phyloP scores from a whole-genome alignment of 1,140 invertebrate species.

The Brachionus manjavacas region DNA sequence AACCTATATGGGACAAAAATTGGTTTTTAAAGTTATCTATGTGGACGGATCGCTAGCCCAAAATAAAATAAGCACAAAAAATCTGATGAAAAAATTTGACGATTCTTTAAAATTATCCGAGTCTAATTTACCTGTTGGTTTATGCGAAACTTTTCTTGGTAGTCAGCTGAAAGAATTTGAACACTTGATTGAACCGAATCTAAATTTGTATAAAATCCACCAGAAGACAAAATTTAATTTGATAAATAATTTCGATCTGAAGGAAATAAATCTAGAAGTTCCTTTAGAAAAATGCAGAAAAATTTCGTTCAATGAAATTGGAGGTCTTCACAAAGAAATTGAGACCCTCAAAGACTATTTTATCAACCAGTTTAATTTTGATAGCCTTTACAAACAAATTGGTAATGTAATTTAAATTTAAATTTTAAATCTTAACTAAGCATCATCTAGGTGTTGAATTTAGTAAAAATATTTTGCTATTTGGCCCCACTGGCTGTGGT shows the following conservation, averaged over 20 bases:
- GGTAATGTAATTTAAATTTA: background rate
- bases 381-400: conserved; percentile 13
- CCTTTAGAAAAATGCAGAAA: background rate
- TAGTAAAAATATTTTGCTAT: conserved; percentile 73
- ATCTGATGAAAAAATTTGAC: background rate
- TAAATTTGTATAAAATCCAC: background rate
- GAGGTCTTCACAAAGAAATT: conserved; percentile 35
- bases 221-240: conserved; percentile 23
- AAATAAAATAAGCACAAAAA: background rate
- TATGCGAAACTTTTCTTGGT: background rate
- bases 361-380: background rate
- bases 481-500: conserved; percentile 86
- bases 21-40: conserved; percentile 26
- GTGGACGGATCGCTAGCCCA: background rate
- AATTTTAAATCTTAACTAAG: background rate
- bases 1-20: conserved; percentile 24
- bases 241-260: conserved; percentile 3
- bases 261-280: background rate
- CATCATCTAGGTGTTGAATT: conserved; percentile 90
- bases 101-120: conserved; percentile 11
- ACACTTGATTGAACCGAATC: background rate
- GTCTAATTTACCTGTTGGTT: background rate
- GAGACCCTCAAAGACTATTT: conserved; percentile 16
- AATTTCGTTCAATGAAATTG: conserved; percentile 18
- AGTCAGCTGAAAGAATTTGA: background rate